phyloP scores from a whole-genome alignment of 2,797 vertebrate species.

The Betta splendens region DNA sequence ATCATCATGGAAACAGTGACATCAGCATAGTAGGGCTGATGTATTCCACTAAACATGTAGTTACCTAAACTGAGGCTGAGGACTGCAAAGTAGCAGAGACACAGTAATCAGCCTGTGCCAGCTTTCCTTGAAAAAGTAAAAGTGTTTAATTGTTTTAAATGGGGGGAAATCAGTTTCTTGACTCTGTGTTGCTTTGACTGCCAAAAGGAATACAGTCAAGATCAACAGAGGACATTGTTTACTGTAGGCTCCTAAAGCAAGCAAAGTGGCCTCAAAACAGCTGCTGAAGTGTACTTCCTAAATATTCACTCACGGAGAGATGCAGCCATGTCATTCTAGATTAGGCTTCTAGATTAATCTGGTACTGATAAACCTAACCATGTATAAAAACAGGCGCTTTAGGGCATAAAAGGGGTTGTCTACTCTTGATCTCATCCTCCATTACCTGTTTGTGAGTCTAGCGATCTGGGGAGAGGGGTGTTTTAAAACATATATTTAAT shows the following conservation, averaged over 20 bases:
- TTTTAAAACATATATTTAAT: too few species aligned
- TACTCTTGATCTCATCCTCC: too few species aligned
- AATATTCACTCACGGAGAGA: neutral
- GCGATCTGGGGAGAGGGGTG: too few species aligned
- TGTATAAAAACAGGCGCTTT: too few species aligned
- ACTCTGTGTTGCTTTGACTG: neutral
- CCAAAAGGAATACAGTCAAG: neutral
- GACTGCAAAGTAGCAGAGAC: neutral
- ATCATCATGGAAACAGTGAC: constrained; percentile 66
- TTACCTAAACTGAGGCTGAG: constrained; percentile 12
- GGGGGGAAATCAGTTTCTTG: neutral
- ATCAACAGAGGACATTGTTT: too few species aligned
- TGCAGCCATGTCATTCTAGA: neutral
- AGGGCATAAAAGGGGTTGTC: too few species aligned
- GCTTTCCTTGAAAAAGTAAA: too few species aligned
- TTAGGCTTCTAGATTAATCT: too few species aligned
- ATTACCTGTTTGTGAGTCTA: too few species aligned
- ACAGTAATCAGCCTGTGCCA: constrained; percentile 1
- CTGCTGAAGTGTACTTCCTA: neutral
- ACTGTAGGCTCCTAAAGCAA: neutral
- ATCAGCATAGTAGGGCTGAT: constrained; percentile 38
- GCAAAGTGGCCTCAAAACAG: neutral
- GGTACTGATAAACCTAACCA: too few species aligned
- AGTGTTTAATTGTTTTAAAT: constrained; percentile 9
- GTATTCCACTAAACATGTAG: constrained; percentile 32